phyloP scores from a whole-genome alignment of 2,888 invertebrate species.

The Nomada ruficornis region DNA sequence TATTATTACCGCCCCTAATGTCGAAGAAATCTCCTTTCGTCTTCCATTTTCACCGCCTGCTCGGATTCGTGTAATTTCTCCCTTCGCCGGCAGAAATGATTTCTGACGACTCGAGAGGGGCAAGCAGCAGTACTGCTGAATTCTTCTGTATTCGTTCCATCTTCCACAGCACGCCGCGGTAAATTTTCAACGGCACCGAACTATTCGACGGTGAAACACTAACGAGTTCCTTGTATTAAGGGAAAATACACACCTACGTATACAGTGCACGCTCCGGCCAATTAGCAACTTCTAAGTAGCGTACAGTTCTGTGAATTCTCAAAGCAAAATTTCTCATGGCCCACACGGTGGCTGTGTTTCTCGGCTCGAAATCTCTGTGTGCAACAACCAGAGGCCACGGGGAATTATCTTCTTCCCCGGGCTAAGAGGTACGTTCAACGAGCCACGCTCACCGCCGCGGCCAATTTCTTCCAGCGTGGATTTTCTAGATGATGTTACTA shows the following conservation, averaged over 20 bases:
- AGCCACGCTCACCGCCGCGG: slow-evolving; percentile 25
- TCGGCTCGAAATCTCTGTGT: slow-evolving; percentile 49
- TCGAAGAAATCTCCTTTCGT: slow-evolving; percentile 52
- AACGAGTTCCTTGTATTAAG: neutral
- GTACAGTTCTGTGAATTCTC: slow-evolving; percentile 14
- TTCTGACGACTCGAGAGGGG: too few species aligned
- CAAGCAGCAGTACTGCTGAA: too few species aligned
- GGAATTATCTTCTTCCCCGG: slow-evolving; percentile 19
- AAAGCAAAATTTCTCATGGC: slow-evolving; percentile 39
- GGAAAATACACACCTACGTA: neutral
- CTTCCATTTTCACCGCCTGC: neutral
- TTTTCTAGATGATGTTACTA: slow-evolving; percentile 15
- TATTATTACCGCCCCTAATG: slow-evolving; percentile 52
- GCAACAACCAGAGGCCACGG: neutral
- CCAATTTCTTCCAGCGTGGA: slow-evolving; percentile 25
- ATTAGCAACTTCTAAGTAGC: slow-evolving; percentile 27
- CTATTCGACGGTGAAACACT: too few species aligned
- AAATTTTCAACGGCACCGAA: too few species aligned
- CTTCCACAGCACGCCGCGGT: too few species aligned
- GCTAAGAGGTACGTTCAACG: slow-evolving; percentile 24
- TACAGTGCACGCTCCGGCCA: neutral
- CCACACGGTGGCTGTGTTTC: slow-evolving; percentile 19
- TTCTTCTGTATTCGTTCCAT: too few species aligned
- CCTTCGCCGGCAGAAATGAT: neutral
- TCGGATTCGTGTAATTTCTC: neutral